phyloP scores from a whole-genome alignment of 2,888 invertebrate genomes.

The Frankliniella intonsa region DNA sequence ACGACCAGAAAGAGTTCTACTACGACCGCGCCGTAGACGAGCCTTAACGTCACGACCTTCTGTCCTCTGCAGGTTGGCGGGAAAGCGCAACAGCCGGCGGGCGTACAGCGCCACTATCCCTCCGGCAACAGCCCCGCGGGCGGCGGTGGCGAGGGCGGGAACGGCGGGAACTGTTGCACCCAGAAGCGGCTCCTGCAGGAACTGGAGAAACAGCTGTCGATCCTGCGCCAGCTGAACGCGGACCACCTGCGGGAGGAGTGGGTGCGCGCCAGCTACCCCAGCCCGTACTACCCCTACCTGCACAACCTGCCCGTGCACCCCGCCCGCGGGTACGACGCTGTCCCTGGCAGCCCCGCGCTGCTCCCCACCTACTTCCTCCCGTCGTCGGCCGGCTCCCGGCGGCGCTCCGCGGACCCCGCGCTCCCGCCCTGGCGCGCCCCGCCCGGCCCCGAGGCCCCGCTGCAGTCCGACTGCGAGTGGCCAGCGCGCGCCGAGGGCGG shows the following conservation, averaged over 20 bases:
- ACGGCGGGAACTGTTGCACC: neutral
- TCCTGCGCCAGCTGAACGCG: neutral
- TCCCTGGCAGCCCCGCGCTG: neutral
- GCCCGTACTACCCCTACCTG: conserved; percentile 17
- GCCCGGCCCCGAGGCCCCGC: neutral
- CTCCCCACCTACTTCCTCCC: neutral
- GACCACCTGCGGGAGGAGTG: conserved; percentile 1
- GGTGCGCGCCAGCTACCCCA: conserved; percentile 9
- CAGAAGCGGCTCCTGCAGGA: neutral
- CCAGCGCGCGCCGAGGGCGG: neutral
- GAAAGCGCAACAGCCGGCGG: neutral
- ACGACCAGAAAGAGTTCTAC: neutral
- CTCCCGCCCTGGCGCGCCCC: neutral
- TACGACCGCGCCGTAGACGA: neutral
- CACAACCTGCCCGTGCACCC: conserved; percentile 15
- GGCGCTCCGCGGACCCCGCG: neutral
- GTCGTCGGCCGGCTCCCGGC: neutral
- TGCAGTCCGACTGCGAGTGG: neutral
- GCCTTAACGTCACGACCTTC: neutral
- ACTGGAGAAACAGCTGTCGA: neutral
- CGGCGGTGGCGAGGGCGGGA: neutral
- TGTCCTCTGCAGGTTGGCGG: neutral
- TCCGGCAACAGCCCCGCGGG: neutral
- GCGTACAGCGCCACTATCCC: neutral
- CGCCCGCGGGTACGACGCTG: neutral